phyloP scores from a whole-genome alignment of 2,113 vertebrate species.

The Leucosticte australis region DNA sequence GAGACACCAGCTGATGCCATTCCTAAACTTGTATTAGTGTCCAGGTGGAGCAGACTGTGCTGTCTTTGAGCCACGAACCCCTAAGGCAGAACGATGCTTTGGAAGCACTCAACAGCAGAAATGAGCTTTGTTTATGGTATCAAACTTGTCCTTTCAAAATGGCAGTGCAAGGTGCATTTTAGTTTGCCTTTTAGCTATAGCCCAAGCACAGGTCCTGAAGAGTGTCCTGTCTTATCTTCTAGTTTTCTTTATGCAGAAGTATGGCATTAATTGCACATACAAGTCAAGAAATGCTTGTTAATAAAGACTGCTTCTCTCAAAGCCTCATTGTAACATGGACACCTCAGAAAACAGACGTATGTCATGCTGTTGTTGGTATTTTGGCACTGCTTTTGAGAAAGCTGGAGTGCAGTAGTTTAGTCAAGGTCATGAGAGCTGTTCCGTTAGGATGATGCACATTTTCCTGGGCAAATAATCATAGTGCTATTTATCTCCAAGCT shows the following conservation, averaged over 20 bases:
- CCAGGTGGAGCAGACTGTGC: background rate
- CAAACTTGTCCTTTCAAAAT: background rate
- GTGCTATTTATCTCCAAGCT: background rate
- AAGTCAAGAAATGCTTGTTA: background rate
- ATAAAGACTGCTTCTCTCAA: background rate
- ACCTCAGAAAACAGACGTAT: background rate
- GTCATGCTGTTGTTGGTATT: background rate
- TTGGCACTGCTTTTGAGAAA: background rate
- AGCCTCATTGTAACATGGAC: background rate
- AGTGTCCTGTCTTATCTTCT: background rate
- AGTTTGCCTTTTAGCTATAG: background rate
- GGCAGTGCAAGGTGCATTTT: background rate
- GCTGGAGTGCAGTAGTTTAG: background rate
- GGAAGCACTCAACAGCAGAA: background rate
- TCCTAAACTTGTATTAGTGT: background rate
- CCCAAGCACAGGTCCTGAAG: background rate
- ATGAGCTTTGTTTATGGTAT: background rate
- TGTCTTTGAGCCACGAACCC: background rate
- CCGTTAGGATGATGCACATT: background rate
- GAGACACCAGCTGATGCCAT: background rate
- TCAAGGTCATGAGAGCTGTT: background rate
- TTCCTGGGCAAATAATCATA: background rate
- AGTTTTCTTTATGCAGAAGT: background rate
- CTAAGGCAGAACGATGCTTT: background rate
- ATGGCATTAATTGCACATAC: background rate